Conservation (phyloP, 2,888 invertebrate genomes). For the Xestia xanthographa region DNA sequence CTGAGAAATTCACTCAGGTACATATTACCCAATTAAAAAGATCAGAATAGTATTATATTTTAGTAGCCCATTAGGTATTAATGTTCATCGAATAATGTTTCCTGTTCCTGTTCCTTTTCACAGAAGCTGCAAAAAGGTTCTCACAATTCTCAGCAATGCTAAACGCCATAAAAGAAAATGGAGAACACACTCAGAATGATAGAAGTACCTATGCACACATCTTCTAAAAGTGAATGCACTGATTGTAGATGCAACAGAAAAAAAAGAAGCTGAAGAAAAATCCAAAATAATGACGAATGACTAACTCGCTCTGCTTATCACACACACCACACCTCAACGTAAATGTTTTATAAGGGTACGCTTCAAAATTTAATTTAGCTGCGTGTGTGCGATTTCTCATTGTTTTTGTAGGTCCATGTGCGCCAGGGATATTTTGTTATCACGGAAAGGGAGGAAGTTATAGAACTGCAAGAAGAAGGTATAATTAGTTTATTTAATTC, state of each 20-base stretch:
- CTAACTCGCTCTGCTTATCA: conserved; percentile 29
- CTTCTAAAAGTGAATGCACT: too few relatives aligned
- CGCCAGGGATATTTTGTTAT: conserved; percentile 34
- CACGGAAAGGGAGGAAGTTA: not conserved
- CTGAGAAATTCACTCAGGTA: too few relatives aligned
- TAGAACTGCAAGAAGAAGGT: not conserved
- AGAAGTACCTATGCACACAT: too few relatives aligned
- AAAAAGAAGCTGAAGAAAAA: too few relatives aligned
- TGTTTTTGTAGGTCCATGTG: conserved; percentile 75
- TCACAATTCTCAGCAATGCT: too few relatives aligned
- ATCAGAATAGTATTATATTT: not conserved
- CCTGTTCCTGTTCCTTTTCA: not conserved
- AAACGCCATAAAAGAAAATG: too few relatives aligned
- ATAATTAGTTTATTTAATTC: not conserved
- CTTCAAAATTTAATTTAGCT: conserved; percentile 83
- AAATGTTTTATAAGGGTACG: conserved; percentile 82
- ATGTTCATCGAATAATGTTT: too few relatives aligned
- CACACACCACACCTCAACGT: conserved; percentile 56
- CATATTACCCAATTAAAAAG: not conserved
- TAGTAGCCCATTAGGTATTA: not conserved
- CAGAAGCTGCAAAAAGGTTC: too few relatives aligned
- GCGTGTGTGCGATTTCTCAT: conserved; percentile 75
- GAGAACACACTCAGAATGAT: too few relatives aligned
- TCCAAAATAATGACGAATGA: too few relatives aligned
- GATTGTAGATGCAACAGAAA: too few relatives aligned